Evolutionary conservation across 2,888 invertebrate species (phyloP).

Genomic region (Cataglyphis cursor): DNA sequence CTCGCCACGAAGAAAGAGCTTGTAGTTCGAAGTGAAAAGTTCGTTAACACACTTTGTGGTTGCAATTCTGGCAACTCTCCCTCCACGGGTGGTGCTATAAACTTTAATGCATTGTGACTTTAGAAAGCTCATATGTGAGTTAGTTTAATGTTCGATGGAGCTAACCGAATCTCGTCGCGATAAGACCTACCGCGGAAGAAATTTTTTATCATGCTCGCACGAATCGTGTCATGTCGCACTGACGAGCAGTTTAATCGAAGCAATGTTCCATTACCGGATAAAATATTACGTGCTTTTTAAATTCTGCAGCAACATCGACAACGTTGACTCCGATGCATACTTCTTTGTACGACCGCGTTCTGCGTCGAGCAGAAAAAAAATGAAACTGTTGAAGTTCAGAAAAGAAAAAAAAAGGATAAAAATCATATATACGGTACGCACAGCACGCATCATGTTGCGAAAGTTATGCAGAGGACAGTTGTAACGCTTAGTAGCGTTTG

Average conservation of each 20-base stretch:
- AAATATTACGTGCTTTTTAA: slow-evolving; percentile 61
- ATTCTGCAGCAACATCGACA: slow-evolving; percentile 50
- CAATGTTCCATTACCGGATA: slow-evolving; percentile 67
- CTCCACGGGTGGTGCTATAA: slow-evolving; percentile 60
- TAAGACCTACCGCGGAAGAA: slow-evolving; percentile 39
- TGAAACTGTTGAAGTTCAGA: neutral
- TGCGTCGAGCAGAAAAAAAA: slow-evolving; percentile 1
- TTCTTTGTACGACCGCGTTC: neutral
- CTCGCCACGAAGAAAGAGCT: slow-evolving; percentile 33
- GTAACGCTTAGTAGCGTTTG: slow-evolving; percentile 62
- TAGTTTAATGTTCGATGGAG: slow-evolving; percentile 44
- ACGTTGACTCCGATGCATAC: slow-evolving; percentile 11
- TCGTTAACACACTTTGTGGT: slow-evolving; percentile 67
- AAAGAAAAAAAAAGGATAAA: slow-evolving; percentile 11
- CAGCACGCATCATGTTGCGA: slow-evolving; percentile 55
- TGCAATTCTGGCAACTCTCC: slow-evolving; percentile 68
- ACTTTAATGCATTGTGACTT: slow-evolving; percentile 59
- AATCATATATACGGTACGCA: slow-evolving; percentile 25
- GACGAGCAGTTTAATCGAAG: slow-evolving; percentile 67
- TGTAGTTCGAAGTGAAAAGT: slow-evolving; percentile 41
- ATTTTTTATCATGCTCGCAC: slow-evolving; percentile 24
- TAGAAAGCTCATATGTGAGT: slow-evolving; percentile 27
- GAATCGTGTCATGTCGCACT: slow-evolving; percentile 31
- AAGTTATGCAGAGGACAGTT: slow-evolving; percentile 68
- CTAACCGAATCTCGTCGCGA: slow-evolving; percentile 49